phyloP scores from a whole-genome alignment of 2,113 vertebrate species.

The Corythoichthys haematopterus region DNA sequence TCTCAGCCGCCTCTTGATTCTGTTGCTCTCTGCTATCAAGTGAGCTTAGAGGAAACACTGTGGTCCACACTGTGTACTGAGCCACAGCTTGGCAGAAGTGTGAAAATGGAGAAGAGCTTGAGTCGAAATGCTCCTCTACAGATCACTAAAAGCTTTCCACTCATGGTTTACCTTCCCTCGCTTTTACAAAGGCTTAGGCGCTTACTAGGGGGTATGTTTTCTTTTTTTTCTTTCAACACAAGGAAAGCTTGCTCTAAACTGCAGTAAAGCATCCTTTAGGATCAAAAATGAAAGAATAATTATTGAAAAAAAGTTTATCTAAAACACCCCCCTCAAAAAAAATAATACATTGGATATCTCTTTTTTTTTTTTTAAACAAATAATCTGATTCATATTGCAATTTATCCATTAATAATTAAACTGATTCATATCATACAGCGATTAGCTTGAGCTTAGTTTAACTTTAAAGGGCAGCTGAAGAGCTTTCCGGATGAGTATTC shows the following conservation, averaged over 20 bases:
- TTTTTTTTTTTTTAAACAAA: not conserved
- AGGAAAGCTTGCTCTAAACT: conserved; percentile 20
- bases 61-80: conserved; percentile 45
- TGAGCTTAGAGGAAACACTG: conserved; percentile 41
- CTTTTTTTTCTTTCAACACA: conserved; percentile 22
- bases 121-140: conserved; percentile 66
- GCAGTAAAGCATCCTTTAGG: conserved; percentile 26
- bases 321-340: no score
- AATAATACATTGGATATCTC: no score
- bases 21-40: conserved; percentile 26
- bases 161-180: conserved; percentile 48
- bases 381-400: not conserved
- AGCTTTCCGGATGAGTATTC: no score
- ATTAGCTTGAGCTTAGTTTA: no score
- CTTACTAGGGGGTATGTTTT: conserved; percentile 43
- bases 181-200: conserved; percentile 62
- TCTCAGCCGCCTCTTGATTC: conserved; percentile 15
- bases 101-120: conserved; percentile 67
- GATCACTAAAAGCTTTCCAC: conserved; percentile 69
- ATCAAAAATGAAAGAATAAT: conserved; percentile 12
- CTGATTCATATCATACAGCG: no score
- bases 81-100: conserved; percentile 59
- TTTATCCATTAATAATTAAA: no score
- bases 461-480: no score
- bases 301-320: not conserved